Conservation (phyloP, 92 coral and sea anemone species). For the Blastomussa wellsi region DNA sequence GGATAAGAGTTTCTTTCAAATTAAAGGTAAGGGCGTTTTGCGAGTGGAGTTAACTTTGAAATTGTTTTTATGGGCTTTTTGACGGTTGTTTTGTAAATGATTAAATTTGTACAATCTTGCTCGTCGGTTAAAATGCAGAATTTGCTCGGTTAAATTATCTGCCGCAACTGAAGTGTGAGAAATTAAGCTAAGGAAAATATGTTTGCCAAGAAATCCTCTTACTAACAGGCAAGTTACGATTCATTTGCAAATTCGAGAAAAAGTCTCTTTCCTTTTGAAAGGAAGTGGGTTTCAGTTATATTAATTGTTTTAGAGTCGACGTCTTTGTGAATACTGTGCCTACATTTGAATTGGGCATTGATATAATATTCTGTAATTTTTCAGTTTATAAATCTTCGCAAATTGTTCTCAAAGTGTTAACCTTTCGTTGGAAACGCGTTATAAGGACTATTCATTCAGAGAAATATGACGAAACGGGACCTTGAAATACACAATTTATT, state of each 20-base stretch:
- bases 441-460: not conserved
- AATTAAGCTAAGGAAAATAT: not conserved
- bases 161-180: not conserved
- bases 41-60: not conserved
- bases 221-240: not conserved
- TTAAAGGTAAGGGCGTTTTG: not conserved
- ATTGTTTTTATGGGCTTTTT: not conserved
- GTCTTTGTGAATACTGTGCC: not conserved
- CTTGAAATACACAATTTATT: not conserved
- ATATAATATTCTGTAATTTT: not conserved
- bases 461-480: not conserved
- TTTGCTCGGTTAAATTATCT: conserved; percentile 2
- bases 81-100: not conserved
- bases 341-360: not conserved
- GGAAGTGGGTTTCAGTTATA: not conserved
- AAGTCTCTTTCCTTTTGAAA: not conserved
- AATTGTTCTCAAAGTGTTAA: not conserved
- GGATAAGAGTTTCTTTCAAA: not conserved
- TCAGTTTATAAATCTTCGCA: not conserved
- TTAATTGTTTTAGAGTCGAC: not conserved
- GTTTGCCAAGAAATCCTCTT: not conserved
- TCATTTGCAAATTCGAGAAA: conserved; percentile 5
- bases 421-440: not conserved
- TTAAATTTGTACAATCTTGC: not conserved
- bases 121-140: not conserved